Percentiles rank a stretch among this genome's conserved stretches.
phyloP scores from a whole-genome alignment of 2,113 vertebrate genomes.

The Axis porcinus region DNA sequence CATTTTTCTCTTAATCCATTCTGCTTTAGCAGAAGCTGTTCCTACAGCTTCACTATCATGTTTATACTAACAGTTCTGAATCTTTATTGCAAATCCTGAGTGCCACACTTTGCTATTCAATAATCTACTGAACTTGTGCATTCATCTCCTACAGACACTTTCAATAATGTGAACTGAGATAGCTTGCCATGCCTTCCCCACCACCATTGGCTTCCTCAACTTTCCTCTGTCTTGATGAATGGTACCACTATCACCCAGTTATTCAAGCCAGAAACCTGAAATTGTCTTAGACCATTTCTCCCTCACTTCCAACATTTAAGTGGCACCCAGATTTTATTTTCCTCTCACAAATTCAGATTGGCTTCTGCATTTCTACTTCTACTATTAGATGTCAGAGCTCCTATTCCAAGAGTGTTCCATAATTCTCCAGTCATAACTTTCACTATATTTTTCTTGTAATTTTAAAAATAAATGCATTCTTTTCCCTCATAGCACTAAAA shows the following conservation, averaged over 20 bases:
- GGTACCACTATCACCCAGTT: not conserved
- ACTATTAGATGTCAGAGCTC: not conserved
- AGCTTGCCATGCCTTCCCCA: accelerated
- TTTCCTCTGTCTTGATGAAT: not conserved
- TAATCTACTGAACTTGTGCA: not conserved
- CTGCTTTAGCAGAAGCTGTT: not conserved
- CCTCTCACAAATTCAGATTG: not conserved
- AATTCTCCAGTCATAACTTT: not conserved
- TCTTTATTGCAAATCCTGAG: not conserved
- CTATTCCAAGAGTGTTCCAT: not conserved
- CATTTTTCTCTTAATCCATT: not conserved
- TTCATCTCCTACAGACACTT: not conserved
- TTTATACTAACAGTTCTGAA: not conserved
- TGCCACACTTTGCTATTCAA: not conserved
- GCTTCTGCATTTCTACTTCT: not conserved
- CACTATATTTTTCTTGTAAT: not conserved
- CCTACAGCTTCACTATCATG: not conserved
- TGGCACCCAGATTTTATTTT: not conserved
- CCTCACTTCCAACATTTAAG: not conserved
- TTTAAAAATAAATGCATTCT: not conserved
- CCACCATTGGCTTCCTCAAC: not conserved
- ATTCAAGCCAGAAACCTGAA: not conserved
- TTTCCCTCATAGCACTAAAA: not conserved
- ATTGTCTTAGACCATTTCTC: not conserved
- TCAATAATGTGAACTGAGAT: not conserved